Evolutionary conservation across 2,113 vertebrate genomes (phyloP).

Genomic region (Zingel zingel): DNA sequence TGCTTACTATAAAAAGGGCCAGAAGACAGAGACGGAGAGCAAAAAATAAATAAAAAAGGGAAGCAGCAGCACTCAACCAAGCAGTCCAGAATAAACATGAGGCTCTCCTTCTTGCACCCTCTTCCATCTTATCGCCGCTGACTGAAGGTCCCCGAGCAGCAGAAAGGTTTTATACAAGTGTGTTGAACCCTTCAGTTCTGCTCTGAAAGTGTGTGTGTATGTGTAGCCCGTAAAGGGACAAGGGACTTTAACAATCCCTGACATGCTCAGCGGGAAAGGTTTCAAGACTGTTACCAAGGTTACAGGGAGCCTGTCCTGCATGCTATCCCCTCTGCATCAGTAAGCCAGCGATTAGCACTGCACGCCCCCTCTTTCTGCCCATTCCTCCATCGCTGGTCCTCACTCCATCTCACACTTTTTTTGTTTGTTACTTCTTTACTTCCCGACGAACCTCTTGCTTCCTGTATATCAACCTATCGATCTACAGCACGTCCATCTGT

Average conservation of each 20-base stretch:
- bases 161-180: slow-evolving; percentile 71
- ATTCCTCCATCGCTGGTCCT: slow-evolving; percentile 45
- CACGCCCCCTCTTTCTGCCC: slow-evolving; percentile 25
- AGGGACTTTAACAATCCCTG: slow-evolving; percentile 82
- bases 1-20: slow-evolving; percentile 38
- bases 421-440: slow-evolving; percentile 39
- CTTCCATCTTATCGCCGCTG: slow-evolving; percentile 57
- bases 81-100: slow-evolving; percentile 80
- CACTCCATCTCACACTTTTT: slow-evolving; percentile 69
- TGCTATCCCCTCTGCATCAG: slow-evolving; percentile 83
- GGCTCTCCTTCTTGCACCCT: slow-evolving; percentile 51
- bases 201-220: slow-evolving; percentile 66
- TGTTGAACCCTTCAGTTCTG: slow-evolving; percentile 72
- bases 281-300: slow-evolving; percentile 87
- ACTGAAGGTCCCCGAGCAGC: slow-evolving; percentile 67
- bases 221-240: slow-evolving; percentile 72
- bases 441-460: slow-evolving; percentile 51
- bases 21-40: slow-evolving; percentile 8
- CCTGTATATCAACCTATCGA: slow-evolving; percentile 51
- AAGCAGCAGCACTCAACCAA: slow-evolving; percentile 42
- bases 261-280: slow-evolving; percentile 83
- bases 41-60: background rate
- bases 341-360: slow-evolving; percentile 54
- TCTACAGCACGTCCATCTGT: slow-evolving; percentile 19
- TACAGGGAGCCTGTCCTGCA: slow-evolving; percentile 86